Percentiles rank a stretch among this genome's conserved stretches.
Evolutionary conservation across 2,113 vertebrate species (phyloP).

Genomic region (Neodon shergylaensis): DNA sequence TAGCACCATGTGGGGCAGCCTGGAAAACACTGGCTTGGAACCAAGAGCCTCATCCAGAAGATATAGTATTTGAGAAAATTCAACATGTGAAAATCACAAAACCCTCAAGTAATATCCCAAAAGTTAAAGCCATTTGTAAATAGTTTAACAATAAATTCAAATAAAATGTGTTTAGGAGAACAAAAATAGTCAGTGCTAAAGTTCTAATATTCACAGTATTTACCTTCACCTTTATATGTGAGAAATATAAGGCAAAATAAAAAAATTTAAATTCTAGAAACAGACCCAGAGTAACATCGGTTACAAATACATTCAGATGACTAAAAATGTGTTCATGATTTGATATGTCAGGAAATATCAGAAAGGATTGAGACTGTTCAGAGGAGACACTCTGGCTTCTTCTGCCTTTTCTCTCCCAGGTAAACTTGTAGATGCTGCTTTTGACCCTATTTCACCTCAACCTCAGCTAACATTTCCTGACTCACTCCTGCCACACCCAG

Average conservation of each 20-base stretch:
- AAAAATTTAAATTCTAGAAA: neutral
- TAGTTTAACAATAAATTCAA: neutral
- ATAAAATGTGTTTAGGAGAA: neutral
- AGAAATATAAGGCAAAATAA: neutral
- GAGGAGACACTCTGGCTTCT: too few species aligned
- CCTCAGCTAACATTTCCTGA: neutral
- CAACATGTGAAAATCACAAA: neutral
- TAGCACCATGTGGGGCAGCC: too few species aligned
- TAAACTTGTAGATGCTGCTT: neutral
- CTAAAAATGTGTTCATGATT: neutral
- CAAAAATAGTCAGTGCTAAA: neutral
- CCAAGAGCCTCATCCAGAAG: too few species aligned
- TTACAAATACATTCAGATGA: too few species aligned
- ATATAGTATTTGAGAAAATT: neutral
- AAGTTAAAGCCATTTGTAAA: neutral
- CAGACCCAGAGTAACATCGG: neutral
- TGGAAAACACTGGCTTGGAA: too few species aligned
- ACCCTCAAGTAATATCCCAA: neutral
- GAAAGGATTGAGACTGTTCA: rapidly evolving
- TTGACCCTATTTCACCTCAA: rapidly evolving
- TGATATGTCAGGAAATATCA: rapidly evolving
- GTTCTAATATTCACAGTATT: too few species aligned
- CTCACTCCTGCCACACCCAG: neutral
- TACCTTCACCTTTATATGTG: rapidly evolving
- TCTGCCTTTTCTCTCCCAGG: neutral